Evolutionary conservation across 2,113 vertebrate genomes (phyloP).

Genomic region (Rhynchomys soricoides): DNA sequence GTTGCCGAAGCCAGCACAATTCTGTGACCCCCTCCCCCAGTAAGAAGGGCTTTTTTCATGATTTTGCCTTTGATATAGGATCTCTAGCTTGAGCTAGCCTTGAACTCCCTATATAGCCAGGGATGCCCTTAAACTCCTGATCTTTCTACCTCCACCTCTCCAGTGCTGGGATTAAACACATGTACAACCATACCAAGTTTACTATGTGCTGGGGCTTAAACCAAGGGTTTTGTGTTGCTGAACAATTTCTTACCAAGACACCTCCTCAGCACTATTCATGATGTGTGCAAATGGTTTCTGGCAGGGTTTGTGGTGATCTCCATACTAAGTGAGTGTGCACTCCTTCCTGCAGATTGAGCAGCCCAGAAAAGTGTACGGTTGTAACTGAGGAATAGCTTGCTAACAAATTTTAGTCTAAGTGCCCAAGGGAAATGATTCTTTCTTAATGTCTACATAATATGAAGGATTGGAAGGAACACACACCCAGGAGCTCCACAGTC

Average conservation of each 20-base stretch:
- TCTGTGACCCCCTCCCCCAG: too few species aligned
- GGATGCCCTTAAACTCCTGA: neutral
- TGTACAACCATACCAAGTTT: neutral
- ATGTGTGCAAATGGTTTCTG: slow-evolving; percentile 42
- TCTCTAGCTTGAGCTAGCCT: neutral
- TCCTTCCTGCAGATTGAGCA: neutral
- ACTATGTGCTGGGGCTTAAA: neutral
- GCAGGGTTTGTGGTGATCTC: neutral
- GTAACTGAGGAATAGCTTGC: neutral
- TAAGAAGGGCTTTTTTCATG: neutral
- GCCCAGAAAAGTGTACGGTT: neutral
- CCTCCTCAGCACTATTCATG: neutral
- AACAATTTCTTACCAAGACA: neutral
- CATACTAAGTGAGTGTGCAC: slow-evolving; percentile 6
- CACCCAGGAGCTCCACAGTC: neutral
- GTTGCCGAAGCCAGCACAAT: neutral
- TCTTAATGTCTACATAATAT: neutral
- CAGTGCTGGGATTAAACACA: neutral
- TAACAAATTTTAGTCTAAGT: neutral
- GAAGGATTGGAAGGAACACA: neutral
- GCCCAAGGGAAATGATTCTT: neutral
- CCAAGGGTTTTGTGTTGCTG: neutral
- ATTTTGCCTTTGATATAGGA: neutral
- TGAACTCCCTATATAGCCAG: neutral
- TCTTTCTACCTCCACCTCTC: neutral